A percentile compares a stretch with the other conserved stretches of the same genome.
phyloP scores from a whole-genome alignment of 2,797 vertebrate species.

The Liparis tanakae region DNA sequence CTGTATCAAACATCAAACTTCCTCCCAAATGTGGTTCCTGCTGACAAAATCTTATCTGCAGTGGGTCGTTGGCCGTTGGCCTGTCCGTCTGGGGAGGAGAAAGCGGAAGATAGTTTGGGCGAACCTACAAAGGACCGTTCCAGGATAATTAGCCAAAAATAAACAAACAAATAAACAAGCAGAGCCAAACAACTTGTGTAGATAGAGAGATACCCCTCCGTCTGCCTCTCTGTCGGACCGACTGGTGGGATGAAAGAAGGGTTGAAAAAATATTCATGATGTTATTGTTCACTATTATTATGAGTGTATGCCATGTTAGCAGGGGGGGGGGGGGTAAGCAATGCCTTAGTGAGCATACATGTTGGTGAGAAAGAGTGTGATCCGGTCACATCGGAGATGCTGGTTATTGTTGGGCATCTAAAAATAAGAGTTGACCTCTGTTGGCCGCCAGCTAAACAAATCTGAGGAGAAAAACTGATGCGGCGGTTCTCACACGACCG shows the following conservation, averaged over 20 bases:
- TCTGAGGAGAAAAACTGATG: constrained; percentile 12
- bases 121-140: constrained; percentile 28
- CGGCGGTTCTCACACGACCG: constrained; percentile 7
- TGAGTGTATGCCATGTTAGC: background rate
- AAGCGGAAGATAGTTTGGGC: constrained; percentile 54
- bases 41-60: constrained; percentile 75
- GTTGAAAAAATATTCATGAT: constrained; percentile 39
- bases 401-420: background rate
- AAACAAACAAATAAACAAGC: constrained; percentile 59
- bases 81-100: constrained; percentile 38
- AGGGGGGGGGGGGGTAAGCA: too few species aligned
- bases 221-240: constrained; percentile 13
- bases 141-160: constrained; percentile 44
- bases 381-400: background rate
- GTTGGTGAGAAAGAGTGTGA: constrained; percentile 13
- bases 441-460: background rate
- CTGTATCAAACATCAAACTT: constrained; percentile 68
- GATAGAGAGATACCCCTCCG: constrained; percentile 25
- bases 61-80: constrained; percentile 31
- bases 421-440: constrained; percentile 33
- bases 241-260: constrained; percentile 22
- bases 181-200: constrained; percentile 1
- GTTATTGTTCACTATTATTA: background rate
- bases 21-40: constrained; percentile 69
- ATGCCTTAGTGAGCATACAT: too few species aligned